Base-by-base conservation (phyloP, 2,888 invertebrate genomes). In the Tipula lateralis region DNA sequence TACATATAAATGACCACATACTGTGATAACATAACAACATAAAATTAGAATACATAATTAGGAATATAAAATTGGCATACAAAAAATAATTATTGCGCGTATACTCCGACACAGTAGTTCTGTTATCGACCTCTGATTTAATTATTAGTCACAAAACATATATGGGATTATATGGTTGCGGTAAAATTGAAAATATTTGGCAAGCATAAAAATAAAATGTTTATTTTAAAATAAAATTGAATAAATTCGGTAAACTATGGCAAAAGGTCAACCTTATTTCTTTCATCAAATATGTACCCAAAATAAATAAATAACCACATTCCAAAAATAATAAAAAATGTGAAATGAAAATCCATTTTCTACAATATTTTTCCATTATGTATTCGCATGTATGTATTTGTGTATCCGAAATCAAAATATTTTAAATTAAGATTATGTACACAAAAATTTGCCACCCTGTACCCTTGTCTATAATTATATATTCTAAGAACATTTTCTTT, bases 11-110 rank as follows among this genome's bases (percentile, higher is more conserved):
- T n/a, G 66, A 66, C 66, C 66, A 66, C 66, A 66, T 66, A 66
- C 66, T 66, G 66, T 66, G 24, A 66, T 66, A 66, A 66, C 66
- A 24, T 66, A 66, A 66, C 66, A 66, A 66, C 66, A 66, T 24
- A 66, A 66, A 66, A 66, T 66, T 66, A 66, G 66, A 66, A 66
- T 66, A n/a, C n/a, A n/a, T n/a, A 66, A 66, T 66, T 66, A 66
- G 66, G 24, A 50, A 66, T 24, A 66, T 9, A 16, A 50, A 50
- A 66, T 24, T 66, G 24, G 66, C 66, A 24, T 9, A 24, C 16
- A 50, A 2, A 44, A n/a, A 3, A n/a, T 44, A 1, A n/a, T 44
- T 32, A 7, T 32, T 32, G 9, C 32, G 32, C 32, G 32, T 32
- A 34, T 34, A 39, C n/a, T 44, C 16, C 2, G 39, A n/a, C 3